Percentiles rank a stretch among this genome's conserved stretches.
These are phyloP conservation scores for Circaetus cinerascens DNA, from an alignment of 2,113 vertebrate species.

Conservation along the genomic window DNA sequence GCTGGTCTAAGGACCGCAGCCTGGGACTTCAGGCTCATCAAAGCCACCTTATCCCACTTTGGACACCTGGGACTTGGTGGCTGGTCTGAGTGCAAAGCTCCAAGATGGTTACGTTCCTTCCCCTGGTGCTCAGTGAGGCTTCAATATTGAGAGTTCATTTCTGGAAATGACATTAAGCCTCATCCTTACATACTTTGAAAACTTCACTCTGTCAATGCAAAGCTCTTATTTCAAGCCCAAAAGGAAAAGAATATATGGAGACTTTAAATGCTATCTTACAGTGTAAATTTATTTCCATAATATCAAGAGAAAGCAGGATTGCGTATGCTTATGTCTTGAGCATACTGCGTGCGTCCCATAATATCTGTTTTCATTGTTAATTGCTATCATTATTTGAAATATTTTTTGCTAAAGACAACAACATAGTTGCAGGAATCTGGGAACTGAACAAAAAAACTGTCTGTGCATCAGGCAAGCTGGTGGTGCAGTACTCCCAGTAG, in stretches of 20 bases:
- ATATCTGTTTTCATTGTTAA: neutral
- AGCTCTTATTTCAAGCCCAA: neutral
- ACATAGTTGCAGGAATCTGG: neutral
- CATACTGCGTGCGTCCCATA: neutral
- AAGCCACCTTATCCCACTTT: neutral
- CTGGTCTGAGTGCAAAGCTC: neutral
- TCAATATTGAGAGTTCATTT: neutral
- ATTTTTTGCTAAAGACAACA: neutral
- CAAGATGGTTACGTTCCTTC: neutral
- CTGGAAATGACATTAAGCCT: neutral
- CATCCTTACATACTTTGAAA: neutral
- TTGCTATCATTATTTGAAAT: neutral
- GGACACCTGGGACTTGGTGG: accelerated
- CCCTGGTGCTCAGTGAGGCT: neutral
- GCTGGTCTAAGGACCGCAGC: neutral
- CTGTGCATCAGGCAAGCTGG: neutral
- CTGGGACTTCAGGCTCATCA: neutral
- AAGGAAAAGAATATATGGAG: neutral
- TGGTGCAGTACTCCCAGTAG: neutral
- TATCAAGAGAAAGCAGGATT: neutral
- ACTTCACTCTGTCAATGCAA: neutral
- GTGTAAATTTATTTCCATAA: neutral
- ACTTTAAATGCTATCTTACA: neutral
- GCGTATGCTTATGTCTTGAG: neutral
- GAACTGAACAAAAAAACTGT: neutral